Base-by-base conservation (phyloP, 2,113 vertebrate genomes). In the Pterocles gutturalis region DNA sequence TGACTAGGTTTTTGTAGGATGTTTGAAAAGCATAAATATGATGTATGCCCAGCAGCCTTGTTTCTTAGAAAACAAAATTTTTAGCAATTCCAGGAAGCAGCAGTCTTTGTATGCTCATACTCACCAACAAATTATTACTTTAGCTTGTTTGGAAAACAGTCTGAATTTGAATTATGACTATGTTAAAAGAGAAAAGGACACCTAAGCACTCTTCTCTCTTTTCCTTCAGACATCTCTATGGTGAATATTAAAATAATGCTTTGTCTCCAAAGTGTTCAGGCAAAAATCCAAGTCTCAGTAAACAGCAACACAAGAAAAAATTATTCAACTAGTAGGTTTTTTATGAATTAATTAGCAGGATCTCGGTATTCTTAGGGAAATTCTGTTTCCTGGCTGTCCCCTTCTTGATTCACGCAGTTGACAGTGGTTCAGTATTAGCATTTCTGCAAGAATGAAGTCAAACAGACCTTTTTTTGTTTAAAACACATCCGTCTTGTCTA, bases 401-500 rank as follows among this genome's bases (percentile, higher is more conserved):
- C 83, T 93, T 71, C 95, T 96, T 70, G 91, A 58, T 77, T 96
- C 97, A 89, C 72, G 28, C 73, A 93, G 60, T 84, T 89, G 95
- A 89, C 96, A 94, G 85, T 93, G 95, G 88, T 80, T 86, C 92
- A 83, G 94, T 82, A 92, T 96, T 88, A 96, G 94, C 91, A 83
- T 97, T 97, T 97, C 93, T 97, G 91, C 95, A 97, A 92, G 90
- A 81, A 61, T 97, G 97, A 98, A 96, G 90, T 65, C 82, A 17
- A 96, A 97, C 97, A 98, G 97, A 85, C 85, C 76, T 83, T 96
- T 88, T 96, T 95, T 97, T 93, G 89, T 97, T 95, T 77, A 66
- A 96, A 96, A 96, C 87, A 91, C 93, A 97, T 96, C 94, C 94
- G 67, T 92, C 89, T 96, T 95, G 91, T 92, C 95, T 97, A n/a